A percentile compares a stretch with the other conserved stretches of the same genome.
Conservation (phyloP, 1,140 invertebrate species). For the Anoplolepis gracilipes region DNA sequence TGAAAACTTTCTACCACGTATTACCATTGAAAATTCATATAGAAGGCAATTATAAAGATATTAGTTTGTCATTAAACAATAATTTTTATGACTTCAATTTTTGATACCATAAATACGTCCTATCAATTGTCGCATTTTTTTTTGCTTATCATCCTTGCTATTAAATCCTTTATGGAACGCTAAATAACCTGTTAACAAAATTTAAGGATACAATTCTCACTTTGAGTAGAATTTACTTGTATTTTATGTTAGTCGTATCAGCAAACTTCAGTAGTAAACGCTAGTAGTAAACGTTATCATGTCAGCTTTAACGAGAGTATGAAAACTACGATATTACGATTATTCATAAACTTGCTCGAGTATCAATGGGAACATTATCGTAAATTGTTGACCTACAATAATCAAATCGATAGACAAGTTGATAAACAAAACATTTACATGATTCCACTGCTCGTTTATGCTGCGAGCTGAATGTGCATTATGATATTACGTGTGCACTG, state of each 20-base stretch:
- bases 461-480: slow-evolving; percentile 23
- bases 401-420: not conserved
- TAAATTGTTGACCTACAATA: slow-evolving; percentile 10
- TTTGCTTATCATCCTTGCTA: not conserved
- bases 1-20: slow-evolving; percentile 24
- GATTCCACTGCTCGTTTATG: not conserved
- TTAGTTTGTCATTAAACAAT: not conserved
- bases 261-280: slow-evolving; percentile 1
- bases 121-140: not conserved
- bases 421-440: not conserved
- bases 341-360: not conserved
- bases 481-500: not conserved
- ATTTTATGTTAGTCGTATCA: not conserved
- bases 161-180: not conserved
- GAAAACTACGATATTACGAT: slow-evolving; percentile 31
- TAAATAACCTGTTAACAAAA: not conserved
- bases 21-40: not conserved
- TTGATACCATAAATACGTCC: not conserved
- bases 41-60: slow-evolving; percentile 13
- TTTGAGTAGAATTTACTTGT: not conserved
- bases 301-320: not conserved
- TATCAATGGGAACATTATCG: slow-evolving; percentile 23
- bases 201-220: not conserved
- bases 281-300: not conserved
- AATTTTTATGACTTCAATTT: slow-evolving; percentile 3